Percentiles rank a stretch among this genome's conserved stretches.
phyloP scores from a whole-genome alignment of 2,888 invertebrate genomes.

The Cecidostiba fungosa region DNA sequence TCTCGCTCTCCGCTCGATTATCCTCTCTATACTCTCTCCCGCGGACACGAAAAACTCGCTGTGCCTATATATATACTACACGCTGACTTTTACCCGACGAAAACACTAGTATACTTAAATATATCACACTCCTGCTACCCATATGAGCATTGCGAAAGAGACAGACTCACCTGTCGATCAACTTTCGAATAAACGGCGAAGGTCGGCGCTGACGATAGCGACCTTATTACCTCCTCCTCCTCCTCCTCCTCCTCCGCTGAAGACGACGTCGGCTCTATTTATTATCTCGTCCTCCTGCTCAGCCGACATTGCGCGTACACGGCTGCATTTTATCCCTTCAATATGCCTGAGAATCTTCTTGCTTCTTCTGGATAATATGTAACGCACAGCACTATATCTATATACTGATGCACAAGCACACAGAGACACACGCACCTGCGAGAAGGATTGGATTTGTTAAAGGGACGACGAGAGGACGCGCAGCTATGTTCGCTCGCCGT shows the following conservation, averaged over 20 bases:
- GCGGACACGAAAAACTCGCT: not conserved
- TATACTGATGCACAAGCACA: not conserved
- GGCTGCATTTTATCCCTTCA: not conserved
- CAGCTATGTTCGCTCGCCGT: not conserved
- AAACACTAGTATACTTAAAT: not conserved
- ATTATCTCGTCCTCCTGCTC: constrained; percentile 19
- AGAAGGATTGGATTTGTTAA: not conserved
- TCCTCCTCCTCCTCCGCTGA: not conserved
- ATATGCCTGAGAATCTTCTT: not conserved
- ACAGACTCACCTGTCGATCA: constrained; percentile 49
- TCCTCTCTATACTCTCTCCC: not conserved
- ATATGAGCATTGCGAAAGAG: constrained; percentile 20
- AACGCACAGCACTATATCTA: not conserved
- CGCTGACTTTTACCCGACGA: not conserved
- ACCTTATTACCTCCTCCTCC: constrained; percentile 5
- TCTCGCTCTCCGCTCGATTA: constrained; percentile 21
- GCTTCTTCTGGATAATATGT: not conserved
- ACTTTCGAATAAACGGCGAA: constrained; percentile 29
- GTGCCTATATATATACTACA: no score
- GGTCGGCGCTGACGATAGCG: constrained; percentile 22
- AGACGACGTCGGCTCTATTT: not conserved
- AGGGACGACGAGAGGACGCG: not conserved
- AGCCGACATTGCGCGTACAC: constrained; percentile 50
- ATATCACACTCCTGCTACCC: not conserved
- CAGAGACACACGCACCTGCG: not conserved